Conservation (phyloP, 2,888 invertebrate genomes). For the Lacanobia oleracea region DNA sequence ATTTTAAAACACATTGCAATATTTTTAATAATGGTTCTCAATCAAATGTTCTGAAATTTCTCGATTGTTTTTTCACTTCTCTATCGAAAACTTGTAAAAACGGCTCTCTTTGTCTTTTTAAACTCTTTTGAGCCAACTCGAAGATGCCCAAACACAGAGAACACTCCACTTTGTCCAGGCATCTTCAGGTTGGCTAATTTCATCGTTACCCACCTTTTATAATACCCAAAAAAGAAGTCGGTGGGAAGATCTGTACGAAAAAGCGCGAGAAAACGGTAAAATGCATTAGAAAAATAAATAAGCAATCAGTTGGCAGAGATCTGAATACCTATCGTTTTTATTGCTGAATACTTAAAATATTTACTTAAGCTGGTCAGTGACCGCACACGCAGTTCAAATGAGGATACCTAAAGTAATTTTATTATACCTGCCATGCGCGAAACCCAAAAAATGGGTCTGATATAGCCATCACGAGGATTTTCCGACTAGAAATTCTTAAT, state of each 20-base stretch:
- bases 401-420: background rate
- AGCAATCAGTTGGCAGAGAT: constrained; percentile 23
- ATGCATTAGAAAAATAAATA: constrained; percentile 12
- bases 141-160: no score
- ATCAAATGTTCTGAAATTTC: no score
- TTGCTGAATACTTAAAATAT: constrained; percentile 25
- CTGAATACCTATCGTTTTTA: constrained; percentile 14
- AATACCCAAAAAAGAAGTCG: no score
- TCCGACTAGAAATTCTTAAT: background rate
- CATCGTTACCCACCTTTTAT: no score
- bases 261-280: background rate
- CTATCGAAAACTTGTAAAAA: no score
- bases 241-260: background rate
- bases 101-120: no score
- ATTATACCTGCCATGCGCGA: background rate
- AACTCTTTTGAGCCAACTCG: no score
- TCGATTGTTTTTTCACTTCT: no score
- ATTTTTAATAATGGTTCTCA: no score
- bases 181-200: no score
- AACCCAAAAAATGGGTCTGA: background rate
- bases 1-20: no score
- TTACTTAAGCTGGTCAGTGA: constrained; percentile 22
- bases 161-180: no score
- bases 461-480: background rate
- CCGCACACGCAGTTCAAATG: background rate